Percentiles rank a stretch among this genome's conserved stretches.
phyloP scores from a whole-genome alignment of 2,888 invertebrate species.

The Thymelicus lineola region DNA sequence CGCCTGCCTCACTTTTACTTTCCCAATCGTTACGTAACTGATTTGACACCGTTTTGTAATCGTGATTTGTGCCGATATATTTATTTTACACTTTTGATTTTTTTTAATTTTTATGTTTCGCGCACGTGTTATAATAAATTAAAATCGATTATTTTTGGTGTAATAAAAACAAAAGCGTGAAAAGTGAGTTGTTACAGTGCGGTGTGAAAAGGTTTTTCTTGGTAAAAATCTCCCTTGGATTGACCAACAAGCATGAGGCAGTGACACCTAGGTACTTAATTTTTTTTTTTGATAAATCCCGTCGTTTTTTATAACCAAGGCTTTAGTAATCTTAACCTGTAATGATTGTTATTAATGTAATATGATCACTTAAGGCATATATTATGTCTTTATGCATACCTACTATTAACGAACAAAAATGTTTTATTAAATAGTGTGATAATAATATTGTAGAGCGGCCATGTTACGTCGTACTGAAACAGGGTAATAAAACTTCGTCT shows the following conservation, averaged over 20 bases:
- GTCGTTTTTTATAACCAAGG: too few relatives aligned
- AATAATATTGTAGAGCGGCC: too few relatives aligned
- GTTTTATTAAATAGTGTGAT: too few relatives aligned
- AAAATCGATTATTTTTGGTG: not conserved
- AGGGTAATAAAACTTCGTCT: too few relatives aligned
- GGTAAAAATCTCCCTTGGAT: not conserved
- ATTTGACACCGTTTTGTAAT: conserved; percentile 40
- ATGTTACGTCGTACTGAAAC: too few relatives aligned
- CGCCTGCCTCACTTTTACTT: conserved; percentile 53
- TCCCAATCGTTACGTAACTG: conserved; percentile 47
- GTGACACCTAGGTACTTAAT: conserved; percentile 6
- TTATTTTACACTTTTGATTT: not conserved
- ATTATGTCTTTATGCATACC: too few relatives aligned
- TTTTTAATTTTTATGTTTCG: not conserved
- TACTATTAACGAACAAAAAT: too few relatives aligned
- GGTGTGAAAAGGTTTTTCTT: not conserved
- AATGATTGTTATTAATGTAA: too few relatives aligned
- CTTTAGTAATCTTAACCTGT: too few relatives aligned
- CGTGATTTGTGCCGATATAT: conserved; percentile 26
- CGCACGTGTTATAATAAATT: conserved; percentile 3
- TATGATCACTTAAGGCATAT: too few relatives aligned
- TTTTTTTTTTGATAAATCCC: too few relatives aligned
- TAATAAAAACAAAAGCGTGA: conserved; percentile 11
- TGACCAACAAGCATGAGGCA: conserved; percentile 11
- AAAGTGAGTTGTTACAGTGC: conserved; percentile 15